phyloP scores from a whole-genome alignment of 2,888 invertebrate species.

The Apamea sordens region DNA sequence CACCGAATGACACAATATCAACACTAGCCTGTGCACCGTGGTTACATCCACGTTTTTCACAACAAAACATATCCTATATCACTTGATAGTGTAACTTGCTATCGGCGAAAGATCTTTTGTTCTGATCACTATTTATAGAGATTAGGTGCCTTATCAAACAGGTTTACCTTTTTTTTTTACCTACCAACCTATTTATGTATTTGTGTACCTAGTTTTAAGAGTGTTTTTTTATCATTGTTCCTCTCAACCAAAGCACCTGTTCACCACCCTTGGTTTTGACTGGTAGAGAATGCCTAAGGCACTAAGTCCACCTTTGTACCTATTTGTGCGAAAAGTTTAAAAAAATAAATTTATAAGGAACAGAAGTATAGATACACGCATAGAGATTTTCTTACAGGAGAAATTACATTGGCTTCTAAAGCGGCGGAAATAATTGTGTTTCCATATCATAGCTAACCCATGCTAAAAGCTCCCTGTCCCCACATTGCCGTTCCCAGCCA shows the following conservation, averaged over 20 bases:
- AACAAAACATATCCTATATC: neutral
- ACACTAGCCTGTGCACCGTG: neutral
- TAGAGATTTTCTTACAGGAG: neutral
- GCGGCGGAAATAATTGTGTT: constrained; percentile 27
- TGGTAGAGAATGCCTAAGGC: too few relatives aligned
- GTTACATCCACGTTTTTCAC: neutral
- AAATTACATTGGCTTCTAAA: neutral
- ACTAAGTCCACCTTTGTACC: too few relatives aligned
- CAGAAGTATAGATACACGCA: too few relatives aligned
- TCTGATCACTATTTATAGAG: neutral
- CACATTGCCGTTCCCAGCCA: constrained; percentile 33
- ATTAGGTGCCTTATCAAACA: too few relatives aligned
- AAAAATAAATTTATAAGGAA: too few relatives aligned
- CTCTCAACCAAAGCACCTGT: too few relatives aligned
- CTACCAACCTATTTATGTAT: too few relatives aligned
- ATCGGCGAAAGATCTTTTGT: neutral
- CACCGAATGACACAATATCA: too few relatives aligned
- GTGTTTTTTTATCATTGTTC: too few relatives aligned
- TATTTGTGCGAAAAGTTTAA: too few relatives aligned
- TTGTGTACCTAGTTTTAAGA: too few relatives aligned
- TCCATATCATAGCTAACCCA: constrained; percentile 16
- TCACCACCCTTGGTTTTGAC: too few relatives aligned
- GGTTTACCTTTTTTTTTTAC: neutral
- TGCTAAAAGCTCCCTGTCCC: constrained; percentile 44
- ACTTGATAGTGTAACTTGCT: neutral